Evolutionary conservation across 2,888 invertebrate genomes (phyloP), one percentile per base, ranked within the genome.

Genomic region (Psylliodes chrysocephalus): DNA sequence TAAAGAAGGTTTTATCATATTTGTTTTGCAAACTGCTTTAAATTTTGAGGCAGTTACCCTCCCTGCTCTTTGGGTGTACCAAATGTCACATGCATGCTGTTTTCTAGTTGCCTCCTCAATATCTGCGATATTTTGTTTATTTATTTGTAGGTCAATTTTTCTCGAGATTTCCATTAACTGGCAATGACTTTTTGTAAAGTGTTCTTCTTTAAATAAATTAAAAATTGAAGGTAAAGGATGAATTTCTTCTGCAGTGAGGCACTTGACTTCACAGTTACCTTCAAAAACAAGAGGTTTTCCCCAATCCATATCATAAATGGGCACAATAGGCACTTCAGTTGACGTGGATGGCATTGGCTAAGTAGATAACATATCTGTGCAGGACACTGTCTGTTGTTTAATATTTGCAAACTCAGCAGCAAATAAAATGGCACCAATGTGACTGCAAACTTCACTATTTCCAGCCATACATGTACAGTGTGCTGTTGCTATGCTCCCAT

Each of bases 401-500:
- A 17, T 14, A 17, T 51, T 30, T 59, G 59, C 54, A 54, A 54
- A 59, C 28, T 59, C 57, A 28, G 53, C 57, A 12, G 63, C 52
- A 47, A 57, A 59, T 12, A 63, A 7, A 25, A 54, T 30, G 6
- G 59, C 59, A 28, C 60, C 59, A 5, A 60, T 30, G 42, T 70
- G 69, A 18, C 67, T 67, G 28, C 67, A 67, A 17, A 60, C 60
- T 51, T 66, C 66, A 54, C 66, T 53, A 12, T 47, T 54, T 7
- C 66, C 66, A 28, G 62, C 62, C 66, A 66, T 64, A 35, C 64
- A 64, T 15, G 49, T 66, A 51, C 64, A 67, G 25, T 55, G 55
- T 33, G 46, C 63, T 42, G 18, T 64, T 30, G 0, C 52, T 14
- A 69, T 15, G 18, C 14, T 47, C 18, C 65, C 63, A 59, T 67